Evolutionary conservation across 2,797 vertebrate species (phyloP).

Genomic region (Ptychobarbus kaznakovi): DNA sequence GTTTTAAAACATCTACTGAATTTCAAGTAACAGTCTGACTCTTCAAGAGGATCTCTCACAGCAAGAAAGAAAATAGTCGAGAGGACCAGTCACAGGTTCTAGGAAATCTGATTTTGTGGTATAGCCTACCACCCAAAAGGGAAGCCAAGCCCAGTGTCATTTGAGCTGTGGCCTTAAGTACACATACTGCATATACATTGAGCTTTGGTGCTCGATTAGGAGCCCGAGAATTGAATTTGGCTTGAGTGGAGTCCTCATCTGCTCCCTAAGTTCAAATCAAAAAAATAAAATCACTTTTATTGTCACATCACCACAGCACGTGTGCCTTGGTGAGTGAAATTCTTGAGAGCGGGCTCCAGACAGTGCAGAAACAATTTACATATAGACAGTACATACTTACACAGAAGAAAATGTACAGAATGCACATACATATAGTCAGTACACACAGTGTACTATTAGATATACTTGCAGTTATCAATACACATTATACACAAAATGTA

Average conservation of each 20-base stretch:
- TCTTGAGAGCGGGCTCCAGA: too few species aligned
- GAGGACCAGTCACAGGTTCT: not conserved
- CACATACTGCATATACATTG: not conserved
- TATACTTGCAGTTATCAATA: too few species aligned
- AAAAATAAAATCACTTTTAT: too few species aligned
- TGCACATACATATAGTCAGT: too few species aligned
- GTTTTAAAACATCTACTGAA: conserved; percentile 38
- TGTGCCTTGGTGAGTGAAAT: too few species aligned
- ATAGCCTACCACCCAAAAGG: not conserved
- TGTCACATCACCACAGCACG: too few species aligned
- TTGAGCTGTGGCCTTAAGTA: not conserved
- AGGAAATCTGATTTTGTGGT: not conserved
- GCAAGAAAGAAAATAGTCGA: not conserved
- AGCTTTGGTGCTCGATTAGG: not conserved
- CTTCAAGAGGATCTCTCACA: conserved; percentile 2
- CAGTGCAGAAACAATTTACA: too few species aligned
- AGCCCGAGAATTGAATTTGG: not conserved
- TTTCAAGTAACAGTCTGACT: conserved; percentile 17
- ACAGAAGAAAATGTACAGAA: too few species aligned
- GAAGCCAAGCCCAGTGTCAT: not conserved
- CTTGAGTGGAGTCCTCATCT: not conserved
- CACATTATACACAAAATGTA: too few species aligned
- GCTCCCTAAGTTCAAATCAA: not conserved
- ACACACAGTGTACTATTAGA: too few species aligned
- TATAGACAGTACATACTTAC: too few species aligned